Base-by-base conservation (phyloP, 1,140 invertebrate genomes). In the Magallana gigas region DNA sequence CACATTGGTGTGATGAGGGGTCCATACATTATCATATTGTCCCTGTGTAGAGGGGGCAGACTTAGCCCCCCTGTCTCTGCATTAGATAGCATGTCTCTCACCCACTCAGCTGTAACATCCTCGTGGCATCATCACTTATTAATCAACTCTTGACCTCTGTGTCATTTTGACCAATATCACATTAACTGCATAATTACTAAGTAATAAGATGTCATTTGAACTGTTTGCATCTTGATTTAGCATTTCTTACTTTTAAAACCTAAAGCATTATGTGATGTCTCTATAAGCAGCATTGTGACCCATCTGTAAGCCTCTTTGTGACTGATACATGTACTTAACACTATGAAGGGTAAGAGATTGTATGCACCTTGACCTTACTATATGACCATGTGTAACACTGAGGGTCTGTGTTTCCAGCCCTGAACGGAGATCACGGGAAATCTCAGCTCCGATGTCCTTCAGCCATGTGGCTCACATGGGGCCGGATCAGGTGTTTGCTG, bases 391-490 rank as follows among this genome's bases (percentile, higher is more conserved):
- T 57, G n/a, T 23, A 83, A 58, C 57, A 58, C 81, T 83, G 18
- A 83, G 16, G 81, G 14, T 83, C 48, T 68, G 58, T 87, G 64
- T 87, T n/a, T 86, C 83, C 88, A 88, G 86, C 59, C 85, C 83
- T 57, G 86, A 90, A 60, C 58, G 98, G 89, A 96, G 98, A 89
- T 98, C 98, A 14, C 97, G 98, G 94, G 96, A 99, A 95, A 99
- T 99, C 94, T 99, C 98, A 36, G 98, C 97, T 18, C 99, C 99
- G 14, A 98, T 98, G 23, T 99, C 99, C 95, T 99, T 99, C 95
- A 98, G 98, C 93, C 99, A 99, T 95, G 97, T 99, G 89, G 98
- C 97, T 92, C 99, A 99, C 94, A 99, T 99, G 98, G 99, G 99
- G 82, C 99, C 99, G 88, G 98, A 98, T 89, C 92, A 94, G 88